These are phyloP conservation scores for Caerostris darwini DNA, from an alignment of 1,140 invertebrate species.

Conservation along the genomic window DNA sequence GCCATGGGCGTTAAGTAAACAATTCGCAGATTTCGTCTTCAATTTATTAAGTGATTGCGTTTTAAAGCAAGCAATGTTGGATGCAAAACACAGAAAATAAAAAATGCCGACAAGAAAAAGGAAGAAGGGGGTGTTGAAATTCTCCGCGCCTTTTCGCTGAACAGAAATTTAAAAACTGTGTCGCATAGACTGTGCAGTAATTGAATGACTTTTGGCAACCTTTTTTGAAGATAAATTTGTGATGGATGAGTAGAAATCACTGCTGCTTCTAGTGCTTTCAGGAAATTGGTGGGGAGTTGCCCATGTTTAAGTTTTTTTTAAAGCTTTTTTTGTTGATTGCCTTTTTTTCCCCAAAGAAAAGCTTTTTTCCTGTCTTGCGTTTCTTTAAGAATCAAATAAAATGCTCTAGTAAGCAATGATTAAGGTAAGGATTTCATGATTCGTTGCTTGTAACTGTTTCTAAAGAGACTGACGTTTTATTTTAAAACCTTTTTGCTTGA, in stretches of 20 bases:
- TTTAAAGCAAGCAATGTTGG: neutral
- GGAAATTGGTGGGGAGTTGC: neutral
- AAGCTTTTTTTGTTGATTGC: neutral
- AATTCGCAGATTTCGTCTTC: slow-evolving; percentile 37
- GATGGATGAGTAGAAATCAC: neutral
- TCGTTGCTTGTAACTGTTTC: too few species aligned
- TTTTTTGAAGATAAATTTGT: neutral
- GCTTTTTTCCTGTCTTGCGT: too few species aligned
- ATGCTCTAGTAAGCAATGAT: too few species aligned
- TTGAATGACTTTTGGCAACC: neutral
- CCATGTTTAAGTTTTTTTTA: neutral
- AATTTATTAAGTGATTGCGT: slow-evolving; percentile 8
- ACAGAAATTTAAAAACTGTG: neutral
- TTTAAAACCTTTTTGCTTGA: too few species aligned
- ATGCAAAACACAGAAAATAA: neutral
- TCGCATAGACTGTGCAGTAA: neutral
- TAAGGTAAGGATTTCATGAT: too few species aligned
- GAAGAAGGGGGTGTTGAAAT: neutral
- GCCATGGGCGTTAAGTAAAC: slow-evolving; percentile 27
- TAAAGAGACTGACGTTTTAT: too few species aligned
- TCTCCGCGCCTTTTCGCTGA: neutral
- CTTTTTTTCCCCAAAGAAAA: too few species aligned
- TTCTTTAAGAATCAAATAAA: too few species aligned
- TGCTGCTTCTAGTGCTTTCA: neutral
- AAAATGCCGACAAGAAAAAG: neutral